phyloP scores from a whole-genome alignment of 2,888 invertebrate species.

The Mantis religiosa region DNA sequence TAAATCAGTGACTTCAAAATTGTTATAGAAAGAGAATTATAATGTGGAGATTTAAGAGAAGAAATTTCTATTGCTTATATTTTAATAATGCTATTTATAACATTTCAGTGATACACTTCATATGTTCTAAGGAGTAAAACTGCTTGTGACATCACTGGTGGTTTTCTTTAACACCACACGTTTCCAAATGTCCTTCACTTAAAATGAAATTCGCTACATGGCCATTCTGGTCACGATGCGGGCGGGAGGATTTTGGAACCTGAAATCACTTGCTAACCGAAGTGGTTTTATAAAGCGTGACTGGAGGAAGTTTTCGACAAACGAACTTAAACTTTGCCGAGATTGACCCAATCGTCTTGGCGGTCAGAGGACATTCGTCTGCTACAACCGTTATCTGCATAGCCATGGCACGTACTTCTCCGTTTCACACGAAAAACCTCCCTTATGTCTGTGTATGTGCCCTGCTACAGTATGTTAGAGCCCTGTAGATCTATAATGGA shows the following conservation, averaged over 20 bases:
- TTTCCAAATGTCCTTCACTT: no score
- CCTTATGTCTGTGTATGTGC: background rate
- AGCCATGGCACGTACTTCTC: background rate
- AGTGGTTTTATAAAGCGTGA: background rate
- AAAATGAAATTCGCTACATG: background rate
- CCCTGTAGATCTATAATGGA: slow-evolving; percentile 13
- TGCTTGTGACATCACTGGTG: no score
- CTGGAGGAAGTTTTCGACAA: background rate
- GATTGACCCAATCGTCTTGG: background rate
- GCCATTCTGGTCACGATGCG: background rate
- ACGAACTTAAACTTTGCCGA: background rate
- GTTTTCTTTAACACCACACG: no score
- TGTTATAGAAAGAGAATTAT: no score
- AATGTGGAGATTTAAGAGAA: no score
- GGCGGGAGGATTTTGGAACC: background rate
- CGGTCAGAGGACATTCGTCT: background rate
- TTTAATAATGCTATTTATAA: no score
- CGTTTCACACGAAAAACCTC: background rate
- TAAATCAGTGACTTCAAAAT: no score
- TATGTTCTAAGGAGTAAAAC: no score
- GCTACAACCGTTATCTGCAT: background rate
- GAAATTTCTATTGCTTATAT: no score
- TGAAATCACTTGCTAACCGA: background rate
- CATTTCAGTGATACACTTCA: no score
- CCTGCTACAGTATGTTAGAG: background rate